Percentiles rank a stretch among this genome's conserved stretches.
Conservation (phyloP, 2,888 invertebrate genomes). For the Synergus japonicus region DNA sequence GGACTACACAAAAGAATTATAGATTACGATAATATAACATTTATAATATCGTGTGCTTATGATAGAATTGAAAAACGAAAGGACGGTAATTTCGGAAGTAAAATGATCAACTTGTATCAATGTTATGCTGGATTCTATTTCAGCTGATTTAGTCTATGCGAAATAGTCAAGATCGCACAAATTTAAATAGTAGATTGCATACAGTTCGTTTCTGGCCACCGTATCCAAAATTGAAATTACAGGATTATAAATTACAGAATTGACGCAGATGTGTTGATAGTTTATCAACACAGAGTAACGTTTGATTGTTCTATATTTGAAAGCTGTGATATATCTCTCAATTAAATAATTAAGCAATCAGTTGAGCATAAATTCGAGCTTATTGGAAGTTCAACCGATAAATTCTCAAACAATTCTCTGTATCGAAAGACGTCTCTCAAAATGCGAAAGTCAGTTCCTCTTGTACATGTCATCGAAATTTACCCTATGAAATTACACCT, state of each 20-base stretch:
- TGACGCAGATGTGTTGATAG: slow-evolving; percentile 12
- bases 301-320: not conserved
- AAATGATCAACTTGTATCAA: not conserved
- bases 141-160: too few relatives aligned
- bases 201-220: slow-evolving; percentile 35
- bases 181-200: slow-evolving; percentile 35
- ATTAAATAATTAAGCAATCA: too few relatives aligned
- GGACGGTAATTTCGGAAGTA: not conserved
- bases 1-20: too few relatives aligned
- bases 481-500: not conserved
- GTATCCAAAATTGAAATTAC: slow-evolving; percentile 31
- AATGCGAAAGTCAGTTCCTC: not conserved
- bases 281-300: slow-evolving; percentile 16
- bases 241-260: not conserved
- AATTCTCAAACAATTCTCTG: not conserved
- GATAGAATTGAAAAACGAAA: not conserved
- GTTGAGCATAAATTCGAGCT: too few relatives aligned
- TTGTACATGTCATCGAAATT: not conserved
- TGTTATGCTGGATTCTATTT: too few relatives aligned
- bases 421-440: not conserved
- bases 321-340: too few relatives aligned
- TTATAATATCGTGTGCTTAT: not conserved
- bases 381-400: too few relatives aligned
- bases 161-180: slow-evolving; percentile 1
- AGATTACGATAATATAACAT: too few relatives aligned